Base-by-base conservation (phyloP, 2,888 invertebrate species). In the Lysandra coridon region DNA sequence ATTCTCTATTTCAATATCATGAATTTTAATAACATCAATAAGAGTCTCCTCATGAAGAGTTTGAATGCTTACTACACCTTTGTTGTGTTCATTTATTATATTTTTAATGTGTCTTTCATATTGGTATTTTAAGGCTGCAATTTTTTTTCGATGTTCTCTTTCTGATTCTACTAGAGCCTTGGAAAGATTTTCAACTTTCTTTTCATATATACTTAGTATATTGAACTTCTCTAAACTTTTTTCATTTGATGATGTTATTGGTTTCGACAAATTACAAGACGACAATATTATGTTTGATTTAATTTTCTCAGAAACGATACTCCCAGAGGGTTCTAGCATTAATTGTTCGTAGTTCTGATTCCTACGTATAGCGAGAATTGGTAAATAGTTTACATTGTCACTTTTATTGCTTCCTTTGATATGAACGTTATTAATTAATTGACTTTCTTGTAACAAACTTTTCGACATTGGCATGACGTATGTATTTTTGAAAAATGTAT, bases 21-120 rank as follows among this genome's bases (percentile, higher is more conserved):
- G 94, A 73, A 90, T 89, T 81, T 90, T 91, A 74, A 91, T 89
- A 69, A 95, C 87, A 74, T 95, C 94, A 79, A 91, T 88, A 33
- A 95, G 83, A 1, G 92, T 89, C 83, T 95, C 95, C 84, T 95
- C 95, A 60, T 95, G 95, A 53, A 95, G 89, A 81, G 87, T 89
- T 86, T 96, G 95, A 83, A 96, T 90, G 82, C 91, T 95, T 82
- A 90, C 91, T 4, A 96, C 95, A n/a, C 95, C 95, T 81, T 92
- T 91, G 84, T 95, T 94, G 82, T 95, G 95, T 83, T 95, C 93
- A 79, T 93, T 94, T 40, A 95, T 88, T 79, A 95, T 90, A 81
- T 89, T 93, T 83, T 94, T 94, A 76, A 95, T 92, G 78, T 96
- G 95, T 82, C 86, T 90, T 60, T 95, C 95, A 82, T 95, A 95